Evolutionary conservation across 2,797 vertebrate genomes (phyloP), one percentile per base, ranked within the genome.

Genomic region (Lagodon rhomboides): DNA sequence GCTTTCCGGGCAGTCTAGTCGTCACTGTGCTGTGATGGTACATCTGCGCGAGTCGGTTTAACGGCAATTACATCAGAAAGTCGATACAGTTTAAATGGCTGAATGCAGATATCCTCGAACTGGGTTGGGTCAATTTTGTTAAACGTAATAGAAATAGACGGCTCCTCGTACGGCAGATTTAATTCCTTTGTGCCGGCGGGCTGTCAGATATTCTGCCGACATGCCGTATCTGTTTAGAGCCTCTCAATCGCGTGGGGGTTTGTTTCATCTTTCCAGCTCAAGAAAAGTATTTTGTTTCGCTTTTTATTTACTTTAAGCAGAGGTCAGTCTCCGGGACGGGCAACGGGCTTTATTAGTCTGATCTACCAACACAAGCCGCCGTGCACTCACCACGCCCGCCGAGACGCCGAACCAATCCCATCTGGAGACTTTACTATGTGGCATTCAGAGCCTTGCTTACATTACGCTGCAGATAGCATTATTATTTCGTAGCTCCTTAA

Each of bases 401-500:
- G 66, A 75, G 51, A 50, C 30, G 58, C 41, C 80, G 30, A 87
- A 79, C 54, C 51, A 62, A 73, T 82, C 79, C 83, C 83, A 87
- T 88, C 87, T 89, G 87, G 79, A 87, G 68, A 73, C 50, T 75
- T 81, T 47, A 79, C 54, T 63, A 47, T 49, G 58, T 68, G 53
- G 13, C 80, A 62, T 56, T 64, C 50, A 58, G 27, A 56, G 44
- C 75, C 56, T 75, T 83, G 70, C 74, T 82, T 77, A 77, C 73
- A 75, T 30, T 77, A 68, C 79, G 43, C 75, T 65, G 80, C 77
- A 82, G 76, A 88, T 59, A 84, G 75, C 62, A 23, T 88, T 90
- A 61, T 81, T 77, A 81, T 88, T 83, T 79, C 81, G 64, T 67
- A 17, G 59, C 70, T 77, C 70, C 72, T 81, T 85, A 86, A 91